Base-by-base conservation (phyloP, 35 echinoderm and acorn worm species). In the Ptychodera flava region DNA sequence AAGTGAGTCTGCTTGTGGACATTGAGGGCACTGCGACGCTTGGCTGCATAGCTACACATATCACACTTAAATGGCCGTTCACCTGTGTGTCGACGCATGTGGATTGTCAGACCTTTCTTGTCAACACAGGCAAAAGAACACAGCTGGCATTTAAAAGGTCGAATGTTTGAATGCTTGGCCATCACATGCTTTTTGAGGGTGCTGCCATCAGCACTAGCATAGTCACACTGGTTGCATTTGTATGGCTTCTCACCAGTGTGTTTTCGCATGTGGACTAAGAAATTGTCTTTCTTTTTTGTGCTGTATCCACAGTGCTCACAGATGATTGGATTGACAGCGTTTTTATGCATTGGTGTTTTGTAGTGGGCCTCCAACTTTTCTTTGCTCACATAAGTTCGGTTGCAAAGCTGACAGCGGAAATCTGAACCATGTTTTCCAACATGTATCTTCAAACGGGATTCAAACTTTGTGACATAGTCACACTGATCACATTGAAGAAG, bases 131-230 rank as follows among this genome's bases (percentile, higher is more conserved):
- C 93, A 81, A 94, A 99, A 78, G 78, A 86, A 77, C 96, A 99
- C 30, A 79, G 79, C 16, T 89, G 30, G 80, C 96, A 99, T 76
- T 90, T 87, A 84, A 92, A 92, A 0, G 96, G 96, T 75, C 96
- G 37, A 86, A 94, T 94, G 80, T 87, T 88, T 31, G 92, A 99
- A 82, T 99, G 96, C 37, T 92, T 92, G 34, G 96, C 96, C 96
- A 99, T 99, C 29, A 99, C 96, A 86, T 99, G 96, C 79, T 92
- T 94, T 92, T 99, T 99, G 2, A 99, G 84, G 0, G 96, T 99
- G 79, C 92, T 94, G 0, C 88, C 90, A 90, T 99, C 96, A 82
- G 92, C 85, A 87, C 93, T 92, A 22, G 96, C 96, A 84, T 99
- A 99, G 77, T 80, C 33, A 88, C 96, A 99, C 6, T 94, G 88